A percentile compares a stretch with the other conserved stretches of the same genome.
These are phyloP conservation scores for Eira barbara DNA, from an alignment of 2,113 vertebrate species.

Conservation along the genomic window DNA sequence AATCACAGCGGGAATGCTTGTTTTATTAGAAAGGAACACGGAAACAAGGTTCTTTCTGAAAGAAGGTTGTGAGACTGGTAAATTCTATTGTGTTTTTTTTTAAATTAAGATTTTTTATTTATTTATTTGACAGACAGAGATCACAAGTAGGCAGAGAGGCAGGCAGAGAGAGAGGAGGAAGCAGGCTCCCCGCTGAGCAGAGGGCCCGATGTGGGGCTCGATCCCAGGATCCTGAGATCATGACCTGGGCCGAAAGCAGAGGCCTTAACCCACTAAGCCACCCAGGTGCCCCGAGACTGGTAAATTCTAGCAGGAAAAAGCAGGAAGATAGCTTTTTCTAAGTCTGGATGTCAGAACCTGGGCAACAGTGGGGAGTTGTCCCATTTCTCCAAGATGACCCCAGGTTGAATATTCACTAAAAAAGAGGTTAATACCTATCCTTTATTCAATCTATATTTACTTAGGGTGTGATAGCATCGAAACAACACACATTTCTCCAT, in stretches of 20 bases:
- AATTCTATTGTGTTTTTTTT: too few species aligned
- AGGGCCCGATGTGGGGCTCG: too few species aligned
- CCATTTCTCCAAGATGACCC: neutral
- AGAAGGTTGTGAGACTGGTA: neutral
- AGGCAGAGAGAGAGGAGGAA: too few species aligned
- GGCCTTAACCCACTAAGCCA: too few species aligned
- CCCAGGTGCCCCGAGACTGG: too few species aligned
- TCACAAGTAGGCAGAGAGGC: too few species aligned
- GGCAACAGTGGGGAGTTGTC: neutral
- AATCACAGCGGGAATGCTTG: neutral
- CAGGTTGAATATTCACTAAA: neutral
- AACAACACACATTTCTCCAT: neutral
- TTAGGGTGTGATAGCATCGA: neutral
- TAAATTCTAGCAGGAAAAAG: constrained; percentile 33
- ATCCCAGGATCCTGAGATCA: too few species aligned
- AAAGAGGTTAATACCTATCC: neutral
- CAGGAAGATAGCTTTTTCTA: neutral
- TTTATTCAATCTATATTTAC: constrained; percentile 18
- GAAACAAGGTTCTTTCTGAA: neutral
- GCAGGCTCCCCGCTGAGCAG: too few species aligned
- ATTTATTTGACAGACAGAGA: too few species aligned
- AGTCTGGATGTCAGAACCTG: constrained; percentile 1
- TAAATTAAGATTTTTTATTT: too few species aligned
- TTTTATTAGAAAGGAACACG: constrained; percentile 30
- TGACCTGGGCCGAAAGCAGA: too few species aligned